A percentile compares a stretch with the other conserved stretches of the same genome.
Evolutionary conservation across 1,140 invertebrate genomes (phyloP).

Genomic region (Thaumatotibia leucotreta): DNA sequence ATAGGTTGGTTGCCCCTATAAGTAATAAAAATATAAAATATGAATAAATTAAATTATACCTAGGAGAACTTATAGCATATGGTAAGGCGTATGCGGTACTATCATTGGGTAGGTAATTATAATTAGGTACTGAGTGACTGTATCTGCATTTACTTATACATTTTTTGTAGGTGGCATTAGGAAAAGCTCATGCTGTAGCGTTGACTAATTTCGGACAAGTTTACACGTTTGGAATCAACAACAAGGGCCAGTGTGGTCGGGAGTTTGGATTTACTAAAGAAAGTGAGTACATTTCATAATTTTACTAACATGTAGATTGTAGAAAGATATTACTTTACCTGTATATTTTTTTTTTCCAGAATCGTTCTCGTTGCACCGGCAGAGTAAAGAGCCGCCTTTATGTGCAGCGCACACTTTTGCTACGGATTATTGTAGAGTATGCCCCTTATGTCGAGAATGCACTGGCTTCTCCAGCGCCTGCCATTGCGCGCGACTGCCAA

Average conservation of each 20-base stretch:
- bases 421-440: conserved; percentile 91
- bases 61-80: no score
- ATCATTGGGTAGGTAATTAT: no score
- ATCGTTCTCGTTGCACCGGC: conserved; percentile 33
- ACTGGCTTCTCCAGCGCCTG: conserved; percentile 94
- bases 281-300: conserved; percentile 42
- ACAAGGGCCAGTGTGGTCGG: conserved; percentile 97
- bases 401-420: conserved; percentile 87
- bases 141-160: no score
- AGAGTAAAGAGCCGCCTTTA: conserved; percentile 77
- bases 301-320: background rate
- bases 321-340: no score
- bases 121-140: no score
- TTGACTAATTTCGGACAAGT: conserved; percentile 93
- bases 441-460: conserved; percentile 94
- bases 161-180: conserved; percentile 86
- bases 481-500: conserved; percentile 85
- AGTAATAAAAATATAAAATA: no score
- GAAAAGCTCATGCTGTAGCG: conserved; percentile 96
- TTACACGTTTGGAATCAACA: conserved; percentile 98
- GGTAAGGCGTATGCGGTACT: no score
- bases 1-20: no score
- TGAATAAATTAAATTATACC: no score
- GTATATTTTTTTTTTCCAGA: background rate
- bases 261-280: conserved; percentile 86